A percentile compares a stretch with the other conserved stretches of the same genome.
Evolutionary conservation across 2,113 vertebrate species (phyloP).

Genomic region (Mugil cephalus): DNA sequence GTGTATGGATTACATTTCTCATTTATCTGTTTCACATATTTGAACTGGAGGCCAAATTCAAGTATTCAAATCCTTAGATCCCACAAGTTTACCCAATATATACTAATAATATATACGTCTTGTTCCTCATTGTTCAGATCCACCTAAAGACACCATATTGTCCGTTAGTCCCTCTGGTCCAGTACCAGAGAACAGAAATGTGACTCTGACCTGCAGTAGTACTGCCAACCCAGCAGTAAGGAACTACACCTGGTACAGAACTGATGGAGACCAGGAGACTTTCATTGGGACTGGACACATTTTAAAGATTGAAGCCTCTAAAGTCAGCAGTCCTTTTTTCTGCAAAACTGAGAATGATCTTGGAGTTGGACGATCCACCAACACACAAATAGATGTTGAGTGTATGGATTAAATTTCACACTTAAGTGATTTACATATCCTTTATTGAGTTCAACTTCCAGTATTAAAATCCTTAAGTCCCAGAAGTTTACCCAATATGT

Average conservation of each 20-base stretch:
- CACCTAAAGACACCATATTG: not conserved
- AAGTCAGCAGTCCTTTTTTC: rapidly evolving
- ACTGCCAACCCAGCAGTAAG: conserved; percentile 18
- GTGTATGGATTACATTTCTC: too few relatives aligned
- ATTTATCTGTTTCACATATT: too few relatives aligned
- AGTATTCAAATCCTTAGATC: too few relatives aligned
- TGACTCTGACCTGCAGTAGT: conserved; percentile 23
- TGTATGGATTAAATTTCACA: not conserved
- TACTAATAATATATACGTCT: too few relatives aligned
- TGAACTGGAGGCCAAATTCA: too few relatives aligned
- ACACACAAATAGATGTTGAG: conserved; percentile 9
- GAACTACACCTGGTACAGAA: conserved; percentile 45
- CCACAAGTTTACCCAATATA: too few relatives aligned
- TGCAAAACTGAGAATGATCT: conserved; percentile 19
- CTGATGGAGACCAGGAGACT: conserved; percentile 16
- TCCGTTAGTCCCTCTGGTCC: conserved; percentile 12
- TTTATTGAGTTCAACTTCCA: too few relatives aligned
- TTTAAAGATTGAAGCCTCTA: conserved; percentile 1
- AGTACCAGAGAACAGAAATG: conserved; percentile 4
- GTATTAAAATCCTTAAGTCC: too few relatives aligned
- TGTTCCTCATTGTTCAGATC: not conserved
- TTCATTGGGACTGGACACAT: not conserved
- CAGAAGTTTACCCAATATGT: too few relatives aligned
- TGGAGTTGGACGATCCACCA: not conserved
- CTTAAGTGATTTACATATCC: too few relatives aligned